These are phyloP conservation scores for Lepidocyrtoides sp. DNA, from an alignment of 2,888 invertebrate genomes.

Conservation along the genomic window DNA sequence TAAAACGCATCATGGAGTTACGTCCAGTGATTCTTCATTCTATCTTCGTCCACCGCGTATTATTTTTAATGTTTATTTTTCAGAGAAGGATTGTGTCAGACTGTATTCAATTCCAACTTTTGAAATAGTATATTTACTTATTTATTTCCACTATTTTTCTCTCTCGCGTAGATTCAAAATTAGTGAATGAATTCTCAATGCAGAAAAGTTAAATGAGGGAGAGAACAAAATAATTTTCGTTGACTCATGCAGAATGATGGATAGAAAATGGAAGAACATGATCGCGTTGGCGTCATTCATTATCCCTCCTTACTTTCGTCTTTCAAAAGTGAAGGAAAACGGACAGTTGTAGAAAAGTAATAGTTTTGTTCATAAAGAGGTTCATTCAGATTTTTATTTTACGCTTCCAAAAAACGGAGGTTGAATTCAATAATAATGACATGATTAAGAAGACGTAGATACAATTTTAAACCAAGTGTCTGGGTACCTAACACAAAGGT, in stretches of 20 bases:
- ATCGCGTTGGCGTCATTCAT: conserved; percentile 85
- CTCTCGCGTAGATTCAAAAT: conserved; percentile 19
- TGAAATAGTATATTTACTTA: no score
- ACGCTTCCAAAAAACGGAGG: not conserved
- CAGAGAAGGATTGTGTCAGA: not conserved
- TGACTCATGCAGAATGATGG: conserved; percentile 85
- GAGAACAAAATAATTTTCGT: conserved; percentile 79
- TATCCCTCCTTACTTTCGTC: conserved; percentile 63
- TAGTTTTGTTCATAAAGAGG: not conserved
- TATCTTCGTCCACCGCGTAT: not conserved
- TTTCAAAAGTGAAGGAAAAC: conserved; percentile 20
- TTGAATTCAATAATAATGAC: not conserved
- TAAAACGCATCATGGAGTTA: conserved; percentile 15
- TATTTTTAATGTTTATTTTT: not conserved
- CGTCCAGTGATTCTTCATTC: conserved; percentile 38
- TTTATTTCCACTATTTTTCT: not conserved
- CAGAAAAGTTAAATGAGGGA: conserved; percentile 50
- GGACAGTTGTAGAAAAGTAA: not conserved
- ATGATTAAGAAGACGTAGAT: not conserved
- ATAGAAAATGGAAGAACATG: conserved; percentile 82
- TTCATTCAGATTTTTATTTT: conserved; percentile 39
- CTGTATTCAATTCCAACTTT: conserved; percentile 25
- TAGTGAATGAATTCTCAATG: conserved; percentile 73
- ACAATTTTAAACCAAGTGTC: no score
- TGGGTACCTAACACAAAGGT: no score